Conservation (phyloP, 2,113 vertebrate species). For the Oryzias celebensis region DNA sequence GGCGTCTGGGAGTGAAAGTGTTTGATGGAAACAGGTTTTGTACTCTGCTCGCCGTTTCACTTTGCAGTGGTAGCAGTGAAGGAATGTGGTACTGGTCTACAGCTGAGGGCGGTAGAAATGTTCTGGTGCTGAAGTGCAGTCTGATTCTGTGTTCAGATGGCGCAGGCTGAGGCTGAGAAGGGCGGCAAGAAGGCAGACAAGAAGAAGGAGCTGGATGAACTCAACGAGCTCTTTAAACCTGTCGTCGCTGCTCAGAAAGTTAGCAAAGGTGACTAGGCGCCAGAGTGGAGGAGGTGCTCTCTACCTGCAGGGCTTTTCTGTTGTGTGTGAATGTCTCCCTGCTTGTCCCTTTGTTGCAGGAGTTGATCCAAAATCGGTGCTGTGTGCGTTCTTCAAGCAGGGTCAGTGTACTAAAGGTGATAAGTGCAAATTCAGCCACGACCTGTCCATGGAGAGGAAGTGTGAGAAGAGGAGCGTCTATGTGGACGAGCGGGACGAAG, state of each 20-base stretch:
- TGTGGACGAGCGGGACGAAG: slow-evolving; percentile 93
- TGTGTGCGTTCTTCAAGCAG: slow-evolving; percentile 99
- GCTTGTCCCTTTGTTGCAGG: slow-evolving; percentile 68
- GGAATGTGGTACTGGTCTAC: no score
- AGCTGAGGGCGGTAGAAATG: no score
- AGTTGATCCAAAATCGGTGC: slow-evolving; percentile 96
- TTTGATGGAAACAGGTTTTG: no score
- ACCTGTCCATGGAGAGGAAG: slow-evolving; percentile 94
- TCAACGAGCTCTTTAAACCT: slow-evolving; percentile 97
- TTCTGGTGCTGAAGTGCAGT: not conserved
- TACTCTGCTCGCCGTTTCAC: no score
- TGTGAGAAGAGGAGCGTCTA: slow-evolving; percentile 96
- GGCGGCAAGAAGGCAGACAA: slow-evolving; percentile 89
- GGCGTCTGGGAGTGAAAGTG: no score
- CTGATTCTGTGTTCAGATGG: not conserved
- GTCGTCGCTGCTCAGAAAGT: slow-evolving; percentile 96
- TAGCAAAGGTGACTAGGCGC: slow-evolving; percentile 85
- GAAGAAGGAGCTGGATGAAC: slow-evolving; percentile 93
- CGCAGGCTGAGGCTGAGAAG: slow-evolving; percentile 81
- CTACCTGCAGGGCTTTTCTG: no score
- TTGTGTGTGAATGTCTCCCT: no score
- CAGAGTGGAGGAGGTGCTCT: no score
- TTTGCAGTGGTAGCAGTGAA: no score
- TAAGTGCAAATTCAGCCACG: slow-evolving; percentile 98
- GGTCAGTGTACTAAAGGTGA: slow-evolving; percentile 98